Conservation (phyloP, 2,797 vertebrate species). For the Threskiornis aethiopicus region DNA sequence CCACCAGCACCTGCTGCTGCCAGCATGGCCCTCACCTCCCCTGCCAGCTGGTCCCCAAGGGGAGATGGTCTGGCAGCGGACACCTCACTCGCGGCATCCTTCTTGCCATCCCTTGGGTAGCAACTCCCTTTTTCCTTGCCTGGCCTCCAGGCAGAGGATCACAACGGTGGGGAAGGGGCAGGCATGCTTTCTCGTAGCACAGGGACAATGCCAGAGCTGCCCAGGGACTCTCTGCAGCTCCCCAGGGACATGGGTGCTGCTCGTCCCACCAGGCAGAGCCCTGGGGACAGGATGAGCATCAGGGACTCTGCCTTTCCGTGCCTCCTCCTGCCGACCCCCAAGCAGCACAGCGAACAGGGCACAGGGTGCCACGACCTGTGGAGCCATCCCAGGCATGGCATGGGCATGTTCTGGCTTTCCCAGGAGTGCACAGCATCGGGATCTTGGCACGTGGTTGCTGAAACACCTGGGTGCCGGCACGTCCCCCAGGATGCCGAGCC, state of each 20-base stretch:
- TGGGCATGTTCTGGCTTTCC: neutral
- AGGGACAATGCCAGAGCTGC: neutral
- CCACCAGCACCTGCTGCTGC: neutral
- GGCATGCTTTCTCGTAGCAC: neutral
- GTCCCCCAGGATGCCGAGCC: accelerated
- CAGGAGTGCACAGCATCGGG: accelerated
- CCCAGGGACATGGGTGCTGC: accelerated
- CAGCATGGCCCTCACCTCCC: neutral
- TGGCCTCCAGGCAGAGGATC: neutral
- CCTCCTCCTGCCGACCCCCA: accelerated
- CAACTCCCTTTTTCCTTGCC: neutral
- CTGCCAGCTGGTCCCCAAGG: neutral
- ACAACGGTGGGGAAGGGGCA: neutral
- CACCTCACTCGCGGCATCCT: neutral
- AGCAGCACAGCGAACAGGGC: neutral
- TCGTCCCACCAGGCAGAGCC: neutral
- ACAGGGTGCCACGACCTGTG: accelerated
- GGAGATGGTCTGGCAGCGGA: neutral
- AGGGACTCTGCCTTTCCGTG: neutral
- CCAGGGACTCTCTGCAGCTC: neutral
- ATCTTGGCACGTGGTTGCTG: accelerated
- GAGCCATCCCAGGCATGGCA: neutral
- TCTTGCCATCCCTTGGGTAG: neutral
- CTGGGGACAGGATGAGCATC: accelerated
- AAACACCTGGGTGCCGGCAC: neutral